Conservation (phyloP, 2,797 vertebrate genomes). For the Rhabdomys pumilio region DNA sequence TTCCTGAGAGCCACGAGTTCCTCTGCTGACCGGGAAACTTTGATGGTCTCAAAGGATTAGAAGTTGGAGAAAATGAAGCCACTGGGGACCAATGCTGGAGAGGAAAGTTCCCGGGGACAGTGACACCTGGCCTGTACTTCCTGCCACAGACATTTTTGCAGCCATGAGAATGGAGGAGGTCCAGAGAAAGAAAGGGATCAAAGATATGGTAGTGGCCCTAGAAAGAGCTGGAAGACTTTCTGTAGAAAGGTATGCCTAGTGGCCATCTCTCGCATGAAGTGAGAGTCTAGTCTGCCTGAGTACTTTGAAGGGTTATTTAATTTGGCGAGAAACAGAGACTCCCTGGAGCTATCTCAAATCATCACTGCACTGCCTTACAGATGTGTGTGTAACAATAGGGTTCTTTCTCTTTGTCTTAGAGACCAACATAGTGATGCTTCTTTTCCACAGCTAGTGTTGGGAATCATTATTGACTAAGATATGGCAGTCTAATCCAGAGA, state of each 20-base stretch:
- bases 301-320: neutral
- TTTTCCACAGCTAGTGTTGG: neutral
- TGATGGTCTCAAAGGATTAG: neutral
- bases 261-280: neutral
- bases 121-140: neutral
- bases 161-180: neutral
- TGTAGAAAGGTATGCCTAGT: neutral
- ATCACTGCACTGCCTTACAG: neutral
- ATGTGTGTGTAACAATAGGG: neutral
- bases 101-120: neutral
- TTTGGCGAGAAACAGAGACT: conserved; percentile 44
- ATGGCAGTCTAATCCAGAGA: neutral
- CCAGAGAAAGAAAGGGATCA: neutral
- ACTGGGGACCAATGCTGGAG: neutral
- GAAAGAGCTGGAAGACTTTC: conserved; percentile 21
- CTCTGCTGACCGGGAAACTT: neutral
- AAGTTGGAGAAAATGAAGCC: neutral
- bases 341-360: neutral
- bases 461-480: neutral
- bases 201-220: neutral
- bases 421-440: neutral
- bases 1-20: neutral
- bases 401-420: conserved; percentile 56
- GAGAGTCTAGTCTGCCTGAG: neutral
- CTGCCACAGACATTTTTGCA: neutral